These are phyloP conservation scores for Calephelis virginiensis DNA, from an alignment of 1,140 invertebrate species.

Conservation along the genomic window DNA sequence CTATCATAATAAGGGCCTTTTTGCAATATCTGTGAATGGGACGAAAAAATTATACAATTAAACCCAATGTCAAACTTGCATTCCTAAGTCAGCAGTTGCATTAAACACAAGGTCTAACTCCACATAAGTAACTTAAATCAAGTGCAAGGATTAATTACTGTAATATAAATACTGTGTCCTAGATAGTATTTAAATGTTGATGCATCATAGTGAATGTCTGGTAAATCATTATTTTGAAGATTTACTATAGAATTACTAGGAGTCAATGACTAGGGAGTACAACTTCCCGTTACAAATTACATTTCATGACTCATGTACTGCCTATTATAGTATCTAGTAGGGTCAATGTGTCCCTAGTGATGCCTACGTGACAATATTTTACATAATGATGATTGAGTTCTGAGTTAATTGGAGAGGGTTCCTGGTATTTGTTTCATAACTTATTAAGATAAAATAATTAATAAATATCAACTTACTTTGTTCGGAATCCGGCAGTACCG, in stretches of 20 bases:
- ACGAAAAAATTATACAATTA: slow-evolving; percentile 31
- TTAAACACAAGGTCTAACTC: slow-evolving; percentile 44
- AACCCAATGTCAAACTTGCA: slow-evolving; percentile 41
- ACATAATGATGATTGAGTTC: slow-evolving; percentile 20
- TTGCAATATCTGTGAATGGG: background rate
- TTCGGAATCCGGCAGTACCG: slow-evolving; percentile 85
- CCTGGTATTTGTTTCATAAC: slow-evolving; percentile 18
- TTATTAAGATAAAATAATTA: slow-evolving; percentile 19
- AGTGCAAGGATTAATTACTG: slow-evolving; percentile 1
- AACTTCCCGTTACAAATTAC: slow-evolving; percentile 68
- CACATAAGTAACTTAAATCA: background rate
- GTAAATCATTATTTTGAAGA: slow-evolving; percentile 4
- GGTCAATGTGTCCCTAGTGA: slow-evolving; percentile 38
- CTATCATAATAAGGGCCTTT: background rate
- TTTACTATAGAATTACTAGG: slow-evolving; percentile 27
- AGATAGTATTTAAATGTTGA: too few relatives aligned
- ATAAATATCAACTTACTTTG: slow-evolving; percentile 79
- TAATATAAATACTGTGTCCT: background rate
- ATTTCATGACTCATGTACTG: slow-evolving; percentile 58
- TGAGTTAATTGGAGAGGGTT: background rate
- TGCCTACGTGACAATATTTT: slow-evolving; percentile 56
- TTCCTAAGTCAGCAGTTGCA: slow-evolving; percentile 31
- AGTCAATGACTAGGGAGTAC: slow-evolving; percentile 65
- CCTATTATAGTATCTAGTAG: slow-evolving; percentile 35
- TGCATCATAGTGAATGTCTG: background rate